Evolutionary conservation across 2,797 vertebrate genomes (phyloP).

Genomic region (Hydrophis major): DNA sequence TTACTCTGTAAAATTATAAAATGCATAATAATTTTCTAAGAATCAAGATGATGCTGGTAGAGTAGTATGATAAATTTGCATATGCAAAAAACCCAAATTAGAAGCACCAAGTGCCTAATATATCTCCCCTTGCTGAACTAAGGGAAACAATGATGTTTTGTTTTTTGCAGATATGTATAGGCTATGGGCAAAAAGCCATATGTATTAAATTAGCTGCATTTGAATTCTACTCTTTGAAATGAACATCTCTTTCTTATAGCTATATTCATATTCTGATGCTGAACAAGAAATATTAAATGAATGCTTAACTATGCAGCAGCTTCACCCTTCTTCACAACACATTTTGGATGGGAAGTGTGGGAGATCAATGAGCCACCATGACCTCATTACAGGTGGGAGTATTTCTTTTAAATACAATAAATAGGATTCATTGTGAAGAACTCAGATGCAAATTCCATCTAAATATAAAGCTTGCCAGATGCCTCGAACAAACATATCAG

Average conservation of each 20-base stretch:
- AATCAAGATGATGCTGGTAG: constrained; percentile 41
- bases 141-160: constrained; percentile 41
- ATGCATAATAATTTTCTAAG: constrained; percentile 45
- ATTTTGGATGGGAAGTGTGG: constrained; percentile 82
- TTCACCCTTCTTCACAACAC: constrained; percentile 82
- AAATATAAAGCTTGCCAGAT: background rate
- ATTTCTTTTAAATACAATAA: constrained; percentile 7
- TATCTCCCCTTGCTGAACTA: constrained; percentile 29
- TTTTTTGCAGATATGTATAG: constrained; percentile 31
- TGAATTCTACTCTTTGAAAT: constrained; percentile 50
- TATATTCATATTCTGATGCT: constrained; percentile 82
- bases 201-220: constrained; percentile 37
- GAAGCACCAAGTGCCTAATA: constrained; percentile 29
- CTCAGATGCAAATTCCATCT: background rate
- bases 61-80: constrained; percentile 38
- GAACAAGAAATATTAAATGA: constrained; percentile 86
- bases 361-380: constrained; percentile 77
- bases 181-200: constrained; percentile 22
- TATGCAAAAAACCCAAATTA: constrained; percentile 41
- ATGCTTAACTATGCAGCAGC: constrained; percentile 87
- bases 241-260: constrained; percentile 69
- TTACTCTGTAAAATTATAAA: constrained; percentile 35
- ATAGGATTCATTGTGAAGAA: background rate
- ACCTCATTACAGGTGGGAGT: constrained; percentile 86
- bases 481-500: background rate